These are phyloP conservation scores for Cebidichthys violaceus DNA, from an alignment of 2,113 vertebrate genomes.

Conservation along the genomic window DNA sequence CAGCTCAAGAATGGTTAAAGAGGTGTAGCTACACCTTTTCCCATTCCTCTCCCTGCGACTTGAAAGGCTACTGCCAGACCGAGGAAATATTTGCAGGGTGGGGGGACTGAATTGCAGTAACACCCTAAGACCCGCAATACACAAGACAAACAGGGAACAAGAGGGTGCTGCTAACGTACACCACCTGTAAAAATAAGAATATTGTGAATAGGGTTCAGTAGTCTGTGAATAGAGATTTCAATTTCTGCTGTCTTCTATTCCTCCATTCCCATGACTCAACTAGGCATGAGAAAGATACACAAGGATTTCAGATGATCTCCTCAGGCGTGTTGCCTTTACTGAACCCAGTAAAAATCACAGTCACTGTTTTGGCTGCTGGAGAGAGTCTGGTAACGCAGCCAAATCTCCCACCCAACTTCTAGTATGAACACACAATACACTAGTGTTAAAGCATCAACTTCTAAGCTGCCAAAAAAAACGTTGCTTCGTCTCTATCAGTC, in stretches of 20 bases:
- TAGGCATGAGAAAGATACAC: constrained; percentile 28
- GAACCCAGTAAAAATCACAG: constrained; percentile 39
- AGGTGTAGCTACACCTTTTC: constrained; percentile 66
- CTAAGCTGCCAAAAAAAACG: constrained; percentile 21
- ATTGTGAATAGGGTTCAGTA: constrained; percentile 20
- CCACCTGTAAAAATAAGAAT: constrained; percentile 28
- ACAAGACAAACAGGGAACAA: constrained; percentile 56
- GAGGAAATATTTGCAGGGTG: constrained; percentile 77
- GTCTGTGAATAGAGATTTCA: constrained; percentile 28
- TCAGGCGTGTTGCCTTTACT: constrained; percentile 29
- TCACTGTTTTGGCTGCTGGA: constrained; percentile 33
- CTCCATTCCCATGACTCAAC: constrained; percentile 22
- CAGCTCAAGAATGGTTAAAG: constrained; percentile 52
- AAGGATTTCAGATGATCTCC: constrained; percentile 23
- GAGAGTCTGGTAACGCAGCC: neutral
- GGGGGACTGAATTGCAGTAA: constrained; percentile 54
- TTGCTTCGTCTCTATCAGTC: constrained; percentile 30
- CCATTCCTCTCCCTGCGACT: constrained; percentile 64
- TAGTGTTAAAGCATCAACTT: neutral
- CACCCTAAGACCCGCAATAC: constrained; percentile 55
- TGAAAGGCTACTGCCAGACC: constrained; percentile 64
- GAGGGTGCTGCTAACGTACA: constrained; percentile 40
- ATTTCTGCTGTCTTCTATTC: constrained; percentile 16
- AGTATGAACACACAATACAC: constrained; percentile 16
- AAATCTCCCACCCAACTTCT: constrained; percentile 4